Evolutionary conservation across 2,113 vertebrate species (phyloP).

Genomic region (Lepidiolamprologus cunningtoni): DNA sequence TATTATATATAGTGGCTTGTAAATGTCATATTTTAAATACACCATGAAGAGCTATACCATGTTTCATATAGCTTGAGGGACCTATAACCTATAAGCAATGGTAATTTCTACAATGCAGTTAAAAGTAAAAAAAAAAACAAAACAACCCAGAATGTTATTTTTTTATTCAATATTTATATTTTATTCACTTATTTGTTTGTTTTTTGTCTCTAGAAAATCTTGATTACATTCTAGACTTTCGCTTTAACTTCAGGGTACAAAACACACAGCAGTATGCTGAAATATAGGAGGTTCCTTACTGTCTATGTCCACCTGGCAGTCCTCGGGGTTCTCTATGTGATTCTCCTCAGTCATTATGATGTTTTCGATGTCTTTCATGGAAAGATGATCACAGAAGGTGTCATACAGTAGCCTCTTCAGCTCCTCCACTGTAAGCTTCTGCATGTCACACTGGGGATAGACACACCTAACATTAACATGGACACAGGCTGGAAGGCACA

Average conservation of each 20-base stretch:
- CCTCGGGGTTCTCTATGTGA: conserved; percentile 88
- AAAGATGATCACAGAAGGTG: conserved; percentile 96
- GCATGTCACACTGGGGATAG: conserved; percentile 88
- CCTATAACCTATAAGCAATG: not conserved
- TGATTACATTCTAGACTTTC: not conserved
- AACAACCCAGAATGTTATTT: not conserved
- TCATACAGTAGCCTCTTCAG: conserved; percentile 94
- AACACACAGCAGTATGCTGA: not conserved
- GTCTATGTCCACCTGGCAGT: conserved; percentile 94
- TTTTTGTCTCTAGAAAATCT: not conserved
- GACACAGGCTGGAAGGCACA: not conserved
- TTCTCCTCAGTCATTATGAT: conserved; percentile 99
- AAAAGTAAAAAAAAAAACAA: not conserved
- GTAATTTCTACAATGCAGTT: not conserved
- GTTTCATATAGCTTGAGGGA: not conserved
- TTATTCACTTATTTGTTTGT: not conserved
- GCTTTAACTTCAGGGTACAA: not conserved
- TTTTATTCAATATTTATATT: not conserved
- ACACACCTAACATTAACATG: not conserved
- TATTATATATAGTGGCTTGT: not conserved
- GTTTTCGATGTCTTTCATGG: conserved; percentile 99
- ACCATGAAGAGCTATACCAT: not conserved
- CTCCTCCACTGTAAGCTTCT: conserved; percentile 96
- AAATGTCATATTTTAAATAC: not conserved
- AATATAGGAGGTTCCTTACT: conserved; percentile 74